Conservation (phyloP, 2,113 vertebrate genomes). For the Lagopus muta region DNA sequence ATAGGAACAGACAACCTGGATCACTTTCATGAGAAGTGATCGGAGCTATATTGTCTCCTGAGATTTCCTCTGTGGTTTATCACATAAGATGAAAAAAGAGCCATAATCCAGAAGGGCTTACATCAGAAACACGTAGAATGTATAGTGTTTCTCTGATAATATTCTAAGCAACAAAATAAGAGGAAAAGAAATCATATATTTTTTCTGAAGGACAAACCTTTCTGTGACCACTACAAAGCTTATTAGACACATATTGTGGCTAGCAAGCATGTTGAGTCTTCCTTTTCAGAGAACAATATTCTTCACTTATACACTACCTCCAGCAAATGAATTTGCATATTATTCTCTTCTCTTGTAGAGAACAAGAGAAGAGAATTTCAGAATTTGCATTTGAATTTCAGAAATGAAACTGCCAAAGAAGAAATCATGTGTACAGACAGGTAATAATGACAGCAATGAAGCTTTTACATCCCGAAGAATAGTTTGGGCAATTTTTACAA, state of each 20-base stretch:
- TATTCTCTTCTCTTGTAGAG: not conserved
- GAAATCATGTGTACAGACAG: not conserved
- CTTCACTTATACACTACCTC: not conserved
- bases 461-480: not conserved
- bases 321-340: not conserved
- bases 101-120: not conserved
- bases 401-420: not conserved
- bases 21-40: not conserved
- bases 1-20: not conserved
- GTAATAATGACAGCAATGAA: not conserved
- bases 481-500: not conserved
- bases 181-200: too few species aligned
- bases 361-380: too few species aligned
- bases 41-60: not conserved
- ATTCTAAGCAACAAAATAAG: not conserved
- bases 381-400: not conserved
- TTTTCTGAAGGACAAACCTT: not conserved
- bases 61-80: not conserved
- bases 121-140: not conserved
- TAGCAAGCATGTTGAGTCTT: not conserved
- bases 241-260: not conserved
- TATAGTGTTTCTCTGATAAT: not conserved
- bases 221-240: not conserved
- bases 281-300: not conserved
- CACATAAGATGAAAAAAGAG: not conserved